Conservation (phyloP, 2,113 vertebrate genomes). For the Eulemur rufifrons region DNA sequence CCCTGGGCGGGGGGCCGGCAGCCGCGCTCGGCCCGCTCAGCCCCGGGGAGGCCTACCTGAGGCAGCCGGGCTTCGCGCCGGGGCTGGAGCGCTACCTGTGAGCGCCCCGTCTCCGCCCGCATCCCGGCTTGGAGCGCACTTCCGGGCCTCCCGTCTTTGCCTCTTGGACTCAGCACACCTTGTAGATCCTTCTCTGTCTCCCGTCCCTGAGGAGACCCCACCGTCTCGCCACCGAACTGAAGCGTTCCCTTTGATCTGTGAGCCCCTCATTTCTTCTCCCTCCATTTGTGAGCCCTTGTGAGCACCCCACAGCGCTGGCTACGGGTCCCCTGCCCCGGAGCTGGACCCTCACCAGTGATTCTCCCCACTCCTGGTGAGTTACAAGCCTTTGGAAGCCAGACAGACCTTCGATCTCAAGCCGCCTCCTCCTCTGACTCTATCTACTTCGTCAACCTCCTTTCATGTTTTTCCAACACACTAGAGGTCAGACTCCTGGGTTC, state of each 20-base stretch:
- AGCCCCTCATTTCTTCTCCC: not conserved
- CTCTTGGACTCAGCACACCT: not conserved
- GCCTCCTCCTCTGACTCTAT: not conserved
- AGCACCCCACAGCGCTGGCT: not conserved
- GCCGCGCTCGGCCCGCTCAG: constrained; percentile 83
- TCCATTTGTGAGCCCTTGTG: not conserved
- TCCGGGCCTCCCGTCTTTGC: not conserved
- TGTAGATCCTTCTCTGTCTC: not conserved
- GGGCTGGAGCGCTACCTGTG: constrained; percentile 93
- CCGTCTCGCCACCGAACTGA: not conserved
- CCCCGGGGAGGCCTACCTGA: constrained; percentile 90
- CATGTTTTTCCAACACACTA: not conserved
- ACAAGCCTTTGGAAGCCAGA: not conserved
- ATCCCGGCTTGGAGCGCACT: not conserved
- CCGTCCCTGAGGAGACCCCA: not conserved
- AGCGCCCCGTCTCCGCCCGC: not conserved
- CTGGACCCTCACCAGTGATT: not conserved
- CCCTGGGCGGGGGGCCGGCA: constrained; percentile 81
- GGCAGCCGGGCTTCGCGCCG: constrained; percentile 89
- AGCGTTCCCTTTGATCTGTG: not conserved
- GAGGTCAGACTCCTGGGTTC: constrained; percentile 4
- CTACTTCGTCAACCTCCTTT: not conserved
- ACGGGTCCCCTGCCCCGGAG: not conserved
- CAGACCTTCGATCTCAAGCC: not conserved
- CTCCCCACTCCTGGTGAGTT: not conserved